Percentiles rank a stretch among this genome's conserved stretches.
These are phyloP conservation scores for Indicator indicator DNA, from an alignment of 2,113 vertebrate genomes.

Conservation along the genomic window DNA sequence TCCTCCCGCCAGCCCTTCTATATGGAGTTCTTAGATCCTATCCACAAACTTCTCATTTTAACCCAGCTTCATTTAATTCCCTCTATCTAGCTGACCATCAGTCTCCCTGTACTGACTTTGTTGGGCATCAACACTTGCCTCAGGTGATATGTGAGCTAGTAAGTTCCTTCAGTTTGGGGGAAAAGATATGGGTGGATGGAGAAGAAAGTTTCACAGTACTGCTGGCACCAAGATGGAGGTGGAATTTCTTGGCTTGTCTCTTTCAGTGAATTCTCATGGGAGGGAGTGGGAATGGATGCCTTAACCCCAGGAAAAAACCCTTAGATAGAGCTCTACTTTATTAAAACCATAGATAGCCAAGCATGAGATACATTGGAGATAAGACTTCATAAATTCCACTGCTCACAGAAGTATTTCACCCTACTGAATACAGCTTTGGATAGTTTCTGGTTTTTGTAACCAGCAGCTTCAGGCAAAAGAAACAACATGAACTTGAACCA, in stretches of 20 bases:
- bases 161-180: background rate
- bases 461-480: conserved; percentile 27
- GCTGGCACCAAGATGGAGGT: background rate
- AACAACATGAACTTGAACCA: background rate
- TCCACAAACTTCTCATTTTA: background rate
- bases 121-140: background rate
- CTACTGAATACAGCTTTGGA: background rate
- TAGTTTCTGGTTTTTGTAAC: background rate
- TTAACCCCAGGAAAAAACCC: background rate
- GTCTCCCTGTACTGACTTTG: background rate
- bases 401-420: background rate
- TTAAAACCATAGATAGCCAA: background rate
- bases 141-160: background rate
- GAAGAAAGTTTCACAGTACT: background rate
- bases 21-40: background rate
- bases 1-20: rapidly evolving
- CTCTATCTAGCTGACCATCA: rapidly evolving
- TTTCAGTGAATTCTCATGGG: background rate
- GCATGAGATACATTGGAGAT: background rate
- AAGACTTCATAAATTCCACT: background rate
- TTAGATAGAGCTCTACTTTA: background rate
- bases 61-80: background rate
- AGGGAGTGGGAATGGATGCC: background rate
- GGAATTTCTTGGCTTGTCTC: background rate
- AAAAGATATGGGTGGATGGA: background rate